A percentile compares a stretch with the other conserved stretches of the same genome.
Conservation (phyloP, 2,888 invertebrate genomes). For the Temnothorax rugatulus region DNA sequence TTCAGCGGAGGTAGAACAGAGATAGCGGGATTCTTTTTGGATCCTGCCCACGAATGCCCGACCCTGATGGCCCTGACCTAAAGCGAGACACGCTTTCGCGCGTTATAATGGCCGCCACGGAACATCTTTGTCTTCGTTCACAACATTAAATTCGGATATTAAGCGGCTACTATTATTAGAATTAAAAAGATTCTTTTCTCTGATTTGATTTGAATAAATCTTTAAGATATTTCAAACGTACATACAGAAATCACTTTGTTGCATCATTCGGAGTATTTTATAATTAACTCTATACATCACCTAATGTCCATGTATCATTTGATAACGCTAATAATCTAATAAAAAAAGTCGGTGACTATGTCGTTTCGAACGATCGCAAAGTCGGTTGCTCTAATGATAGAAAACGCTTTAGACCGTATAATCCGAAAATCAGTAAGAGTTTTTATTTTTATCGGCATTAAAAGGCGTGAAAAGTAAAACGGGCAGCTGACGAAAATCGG, state of each 20-base stretch:
- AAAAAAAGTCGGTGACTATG: neutral
- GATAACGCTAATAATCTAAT: neutral
- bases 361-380: neutral
- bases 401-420: neutral
- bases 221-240: neutral
- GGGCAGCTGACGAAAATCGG: neutral
- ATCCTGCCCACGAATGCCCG: conserved; percentile 35
- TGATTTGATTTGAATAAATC: conserved; percentile 3
- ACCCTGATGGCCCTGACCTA: conserved; percentile 56
- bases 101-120: conserved; percentile 37
- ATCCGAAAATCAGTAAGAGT: neutral
- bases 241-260: conserved; percentile 1
- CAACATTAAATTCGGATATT: conserved; percentile 35
- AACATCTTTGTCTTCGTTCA: conserved; percentile 38
- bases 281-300: neutral
- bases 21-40: conserved; percentile 40
- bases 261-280: neutral
- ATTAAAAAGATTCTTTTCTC: neutral
- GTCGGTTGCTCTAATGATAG: neutral
- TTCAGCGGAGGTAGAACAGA: conserved; percentile 27
- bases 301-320: neutral
- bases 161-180: conserved; percentile 37
- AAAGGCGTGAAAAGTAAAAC: neutral
- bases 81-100: conserved; percentile 52
- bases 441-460: neutral